Percentiles rank a stretch among this genome's conserved stretches.
These are phyloP conservation scores for Eristalinus sepulchralis DNA, from an alignment of 2,888 invertebrate genomes.

Conservation along the genomic window DNA sequence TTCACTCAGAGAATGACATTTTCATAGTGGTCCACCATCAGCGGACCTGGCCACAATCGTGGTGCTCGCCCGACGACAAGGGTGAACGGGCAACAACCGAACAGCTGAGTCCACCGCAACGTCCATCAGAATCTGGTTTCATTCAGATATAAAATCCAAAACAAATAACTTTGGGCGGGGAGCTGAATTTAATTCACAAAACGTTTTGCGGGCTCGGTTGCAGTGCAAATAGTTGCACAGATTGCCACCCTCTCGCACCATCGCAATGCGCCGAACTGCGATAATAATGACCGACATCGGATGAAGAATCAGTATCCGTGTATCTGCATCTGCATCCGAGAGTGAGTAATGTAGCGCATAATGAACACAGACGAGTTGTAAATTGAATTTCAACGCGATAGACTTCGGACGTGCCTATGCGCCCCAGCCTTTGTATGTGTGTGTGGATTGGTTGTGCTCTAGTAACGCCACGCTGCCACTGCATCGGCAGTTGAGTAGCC, in stretches of 20 bases:
- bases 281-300: conserved; percentile 28
- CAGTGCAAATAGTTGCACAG: conserved; percentile 13
- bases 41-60: background rate
- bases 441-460: conserved; percentile 18
- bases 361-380: conserved; percentile 66
- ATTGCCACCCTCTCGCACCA: background rate
- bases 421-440: background rate
- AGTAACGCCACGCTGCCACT: conserved; percentile 4
- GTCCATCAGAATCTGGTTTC: conserved; percentile 53
- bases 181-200: conserved; percentile 59
- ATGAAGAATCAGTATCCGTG: background rate
- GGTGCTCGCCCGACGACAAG: background rate
- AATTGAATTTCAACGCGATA: conserved; percentile 58
- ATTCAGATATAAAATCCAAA: conserved; percentile 29
- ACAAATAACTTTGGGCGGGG: conserved; percentile 39
- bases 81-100: too few species aligned
- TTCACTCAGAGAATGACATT: too few species aligned
- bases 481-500: background rate
- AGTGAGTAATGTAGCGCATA: conserved; percentile 69
- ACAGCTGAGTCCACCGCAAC: too few species aligned
- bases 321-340: conserved; percentile 54
- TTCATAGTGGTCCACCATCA: background rate
- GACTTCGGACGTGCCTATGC: background rate
- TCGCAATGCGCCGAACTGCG: background rate
- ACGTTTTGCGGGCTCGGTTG: conserved; percentile 25